Evolutionary conservation across 37 sponge, comb jelly and placozoan genomes (phyloP).

Genomic region (Mnemiopsis leidyi): DNA sequence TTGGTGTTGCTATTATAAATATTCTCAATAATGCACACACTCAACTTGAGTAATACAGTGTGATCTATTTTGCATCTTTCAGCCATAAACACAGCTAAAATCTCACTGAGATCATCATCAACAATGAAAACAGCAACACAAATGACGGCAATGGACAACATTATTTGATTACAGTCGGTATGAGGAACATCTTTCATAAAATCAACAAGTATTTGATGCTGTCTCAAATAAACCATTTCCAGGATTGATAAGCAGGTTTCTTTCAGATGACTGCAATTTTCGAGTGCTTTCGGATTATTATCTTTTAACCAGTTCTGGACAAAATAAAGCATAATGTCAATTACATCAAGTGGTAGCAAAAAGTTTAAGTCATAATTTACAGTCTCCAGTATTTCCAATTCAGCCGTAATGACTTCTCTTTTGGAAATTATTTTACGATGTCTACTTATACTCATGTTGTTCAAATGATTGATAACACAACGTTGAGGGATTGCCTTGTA

Average conservation of each 20-base stretch:
- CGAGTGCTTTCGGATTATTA: neutral
- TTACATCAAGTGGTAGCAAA: constrained; percentile 27
- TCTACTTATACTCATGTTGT: neutral
- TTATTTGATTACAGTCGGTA: neutral
- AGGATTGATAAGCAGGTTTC: constrained; percentile 4
- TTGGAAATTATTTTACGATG: neutral
- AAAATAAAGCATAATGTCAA: constrained; percentile 25
- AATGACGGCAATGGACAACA: constrained; percentile 12
- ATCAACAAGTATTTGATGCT: neutral
- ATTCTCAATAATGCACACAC: constrained; percentile 52
- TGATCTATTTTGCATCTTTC: constrained; percentile 4
- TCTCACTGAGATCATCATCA: constrained; percentile 28
- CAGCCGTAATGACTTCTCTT: constrained; percentile 13
- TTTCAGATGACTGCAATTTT: neutral
- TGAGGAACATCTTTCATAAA: neutral
- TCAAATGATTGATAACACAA: neutral
- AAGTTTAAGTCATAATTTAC: constrained; percentile 43
- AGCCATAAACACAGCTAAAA: neutral
- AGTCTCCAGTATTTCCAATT: constrained; percentile 14
- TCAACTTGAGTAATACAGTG: neutral
- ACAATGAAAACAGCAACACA: constrained; percentile 57
- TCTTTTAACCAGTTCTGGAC: neutral
- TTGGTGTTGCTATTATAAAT: neutral
- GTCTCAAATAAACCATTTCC: constrained; percentile 39
- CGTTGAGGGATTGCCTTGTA: constrained; percentile 45